Evolutionary conservation across 1,140 invertebrate species (phyloP), one percentile per base, ranked within the genome.

Genomic region (Fopius arisanus): DNA sequence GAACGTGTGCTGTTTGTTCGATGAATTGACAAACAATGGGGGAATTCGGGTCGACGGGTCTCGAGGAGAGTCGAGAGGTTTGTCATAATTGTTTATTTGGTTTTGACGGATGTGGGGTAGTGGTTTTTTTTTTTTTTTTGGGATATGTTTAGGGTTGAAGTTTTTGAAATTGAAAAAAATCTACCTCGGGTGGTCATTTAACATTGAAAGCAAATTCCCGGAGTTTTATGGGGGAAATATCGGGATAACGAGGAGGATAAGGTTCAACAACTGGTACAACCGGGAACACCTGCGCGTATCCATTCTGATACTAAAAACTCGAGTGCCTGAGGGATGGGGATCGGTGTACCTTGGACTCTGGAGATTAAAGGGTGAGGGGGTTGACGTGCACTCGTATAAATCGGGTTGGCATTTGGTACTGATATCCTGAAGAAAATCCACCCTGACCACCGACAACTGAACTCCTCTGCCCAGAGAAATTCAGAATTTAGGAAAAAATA

Each of bases 381-480:
- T n/a, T n/a, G n/a, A n/a, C n/a, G n/a, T n/a, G n/a, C 78, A 81
- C 68, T 70, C 73, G 71, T 78, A 82, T 83, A 83, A 83, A 83
- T 83, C 81, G 82, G 72, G 77, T 78, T 79, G 76, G 75, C 73
- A 59, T 81, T 81, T 80, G 78, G 72, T 70, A 78, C 72, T 69
- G 78, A 66, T 73, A 51, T 59, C 65, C 69, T 74, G 73, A 40
- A 73, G 70, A 59, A 62, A 70, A 75, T 77, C 76, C 63, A 71
- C 63, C 31, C 73, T 48, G 70, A 78, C 73, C 75, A 69, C 73
- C 75, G 78, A 81, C 76, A 74, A 73, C 68, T 28, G 70, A 74
- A 51, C 67, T 74, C n/a, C n/a, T n/a, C n/a, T n/a, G n/a, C n/a
- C n/a, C n/a, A n/a, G n/a, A n/a, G n/a, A n/a, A n/a, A n/a, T n/a